Conservation (phyloP, 2,113 vertebrate genomes). For the Nycticryphes semicollaris region DNA sequence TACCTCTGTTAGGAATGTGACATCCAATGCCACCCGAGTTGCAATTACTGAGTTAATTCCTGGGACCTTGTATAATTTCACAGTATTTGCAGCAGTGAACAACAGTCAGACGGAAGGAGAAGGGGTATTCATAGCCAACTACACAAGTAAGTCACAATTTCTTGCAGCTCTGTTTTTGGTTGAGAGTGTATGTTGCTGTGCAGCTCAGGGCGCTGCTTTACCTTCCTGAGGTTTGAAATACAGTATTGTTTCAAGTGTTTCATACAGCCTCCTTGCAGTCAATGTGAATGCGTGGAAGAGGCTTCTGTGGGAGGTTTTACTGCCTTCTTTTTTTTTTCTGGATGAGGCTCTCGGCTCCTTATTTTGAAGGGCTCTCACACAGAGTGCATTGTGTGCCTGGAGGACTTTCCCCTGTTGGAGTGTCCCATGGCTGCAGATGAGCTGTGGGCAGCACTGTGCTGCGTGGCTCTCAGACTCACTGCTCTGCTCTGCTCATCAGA, state of each 20-base stretch:
- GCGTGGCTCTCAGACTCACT: neutral
- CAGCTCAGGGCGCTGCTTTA: neutral
- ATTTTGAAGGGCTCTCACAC: neutral
- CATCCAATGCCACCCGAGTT: fast-evolving
- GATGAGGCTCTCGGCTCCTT: neutral
- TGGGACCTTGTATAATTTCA: neutral
- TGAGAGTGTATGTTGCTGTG: neutral
- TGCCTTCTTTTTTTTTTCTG: fast-evolving
- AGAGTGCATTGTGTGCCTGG: fast-evolving
- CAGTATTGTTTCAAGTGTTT: neutral
- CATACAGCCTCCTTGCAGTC: neutral
- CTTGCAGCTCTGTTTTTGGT: neutral
- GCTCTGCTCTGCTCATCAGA: neutral
- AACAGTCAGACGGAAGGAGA: neutral
- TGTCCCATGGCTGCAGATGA: fast-evolving
- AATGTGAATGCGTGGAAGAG: neutral
- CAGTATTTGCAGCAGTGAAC: neutral
- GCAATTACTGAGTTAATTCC: neutral
- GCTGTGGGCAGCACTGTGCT: neutral
- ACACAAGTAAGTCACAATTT: neutral
- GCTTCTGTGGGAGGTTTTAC: neutral
- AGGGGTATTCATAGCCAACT: neutral
- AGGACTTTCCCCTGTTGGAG: fast-evolving
- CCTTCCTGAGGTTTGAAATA: neutral
- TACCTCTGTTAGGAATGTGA: neutral